A percentile compares a stretch with the other conserved stretches of the same genome.
Evolutionary conservation across 2,888 invertebrate species (phyloP).

Genomic region (Trimorus sp.): DNA sequence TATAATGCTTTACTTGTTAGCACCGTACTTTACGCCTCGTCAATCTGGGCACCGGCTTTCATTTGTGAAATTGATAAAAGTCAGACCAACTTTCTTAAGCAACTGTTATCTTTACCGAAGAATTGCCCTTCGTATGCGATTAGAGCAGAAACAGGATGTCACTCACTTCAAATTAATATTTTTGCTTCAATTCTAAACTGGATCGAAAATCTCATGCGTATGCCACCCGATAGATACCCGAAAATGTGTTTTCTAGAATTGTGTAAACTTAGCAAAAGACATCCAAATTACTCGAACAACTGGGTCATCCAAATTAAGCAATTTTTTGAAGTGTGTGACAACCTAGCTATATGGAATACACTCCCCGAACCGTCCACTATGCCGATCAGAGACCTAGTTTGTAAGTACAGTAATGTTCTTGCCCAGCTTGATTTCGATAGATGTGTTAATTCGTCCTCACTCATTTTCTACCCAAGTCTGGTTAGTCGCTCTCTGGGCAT

Average conservation of each 20-base stretch:
- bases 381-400: background rate
- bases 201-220: too few species aligned
- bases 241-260: constrained; percentile 1
- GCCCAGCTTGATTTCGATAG: too few species aligned
- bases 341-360: background rate
- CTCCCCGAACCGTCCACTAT: background rate
- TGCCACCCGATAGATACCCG: background rate
- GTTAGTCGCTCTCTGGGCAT: too few species aligned
- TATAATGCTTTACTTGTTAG: too few species aligned
- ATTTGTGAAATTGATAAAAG: background rate
- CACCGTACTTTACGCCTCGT: too few species aligned
- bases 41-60: too few species aligned
- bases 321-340: background rate
- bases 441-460: too few species aligned
- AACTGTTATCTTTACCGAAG: background rate
- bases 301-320: constrained; percentile 1
- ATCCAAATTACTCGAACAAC: background rate
- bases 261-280: background rate
- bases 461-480: too few species aligned
- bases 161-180: too few species aligned
- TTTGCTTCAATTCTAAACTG: too few species aligned
- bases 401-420: background rate
- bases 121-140: background rate
- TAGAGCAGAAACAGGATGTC: too few species aligned
- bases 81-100: background rate